Base-by-base conservation (phyloP, 2,888 invertebrate species). In the Matsumyia berberina region DNA sequence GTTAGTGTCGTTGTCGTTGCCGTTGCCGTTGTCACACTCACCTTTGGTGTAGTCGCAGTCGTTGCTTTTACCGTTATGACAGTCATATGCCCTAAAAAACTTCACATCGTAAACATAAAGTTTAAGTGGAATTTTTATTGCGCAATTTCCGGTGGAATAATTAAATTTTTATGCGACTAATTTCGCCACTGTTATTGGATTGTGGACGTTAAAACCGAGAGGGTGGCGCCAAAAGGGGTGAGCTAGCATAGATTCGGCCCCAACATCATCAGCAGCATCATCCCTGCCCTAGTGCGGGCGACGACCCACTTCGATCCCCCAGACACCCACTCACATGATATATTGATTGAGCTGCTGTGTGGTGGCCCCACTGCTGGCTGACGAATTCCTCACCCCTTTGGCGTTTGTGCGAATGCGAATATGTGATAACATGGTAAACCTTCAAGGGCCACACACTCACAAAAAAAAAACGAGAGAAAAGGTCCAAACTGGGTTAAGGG, bases 101-200 rank as follows among this genome's bases (percentile, higher is more conserved):
- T 80, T 85, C 85, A 85, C 85, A 80, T 85, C 85, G 80, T 85
- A 85, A 85, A 80, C 80, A 80, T 85, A 74, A 85, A 79, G 79
- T 80, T 85, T 85, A 80, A 85, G 85, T 85, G 70, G 85, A 85
- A 80, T 80, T 85, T 85, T 85, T 85, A 85, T 80, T 85, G 85
- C 74, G 64, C 80, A 85, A 85, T 85, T 85, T 85, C 85, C 85
- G 85, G 85, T 85, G 80, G 74, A 85, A 85, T 85, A 85, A 85
- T 85, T 85, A 85, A 85, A 85, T 85, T 85, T 85, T 85, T 85
- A 85, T 80, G 85, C 69, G 74, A 74, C 85, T 80, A 85, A 85
- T 85, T 85, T 85, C 58, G 80, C 69, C 80, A 74, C 83, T 73
- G 79, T 83, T 83, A 85, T 80, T 74, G 79, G 69, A 80, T 80